Evolutionary conservation across 53 echinoderm and acorn worm genomes (phyloP).

Genomic region (Apostichopus leukothele): DNA sequence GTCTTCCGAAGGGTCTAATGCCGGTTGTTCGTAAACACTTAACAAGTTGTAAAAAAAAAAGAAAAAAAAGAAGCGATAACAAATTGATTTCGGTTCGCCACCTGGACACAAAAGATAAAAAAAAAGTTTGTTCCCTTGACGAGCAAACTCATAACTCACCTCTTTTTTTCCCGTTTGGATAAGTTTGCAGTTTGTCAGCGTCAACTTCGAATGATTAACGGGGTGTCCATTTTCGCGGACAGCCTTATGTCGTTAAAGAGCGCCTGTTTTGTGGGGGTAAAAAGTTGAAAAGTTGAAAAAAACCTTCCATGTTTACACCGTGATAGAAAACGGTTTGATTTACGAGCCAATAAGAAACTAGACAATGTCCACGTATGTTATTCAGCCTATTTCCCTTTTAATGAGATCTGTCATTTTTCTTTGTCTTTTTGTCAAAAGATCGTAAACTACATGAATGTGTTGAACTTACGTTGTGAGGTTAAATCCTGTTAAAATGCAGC

Average conservation of each 20-base stretch:
- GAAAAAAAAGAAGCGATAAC: neutral
- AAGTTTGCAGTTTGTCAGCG: neutral
- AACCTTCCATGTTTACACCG: too few species aligned
- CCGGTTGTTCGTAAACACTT: neutral
- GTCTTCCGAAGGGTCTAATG: neutral
- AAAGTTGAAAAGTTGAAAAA: too few species aligned
- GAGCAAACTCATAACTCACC: neutral
- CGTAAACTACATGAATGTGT: too few species aligned
- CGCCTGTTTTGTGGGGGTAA: neutral
- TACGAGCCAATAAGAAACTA: too few species aligned
- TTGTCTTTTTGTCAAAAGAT: too few species aligned
- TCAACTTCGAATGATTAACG: neutral
- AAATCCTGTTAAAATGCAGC: too few species aligned
- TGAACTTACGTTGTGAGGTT: too few species aligned
- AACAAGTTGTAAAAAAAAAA: neutral
- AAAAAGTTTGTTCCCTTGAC: neutral
- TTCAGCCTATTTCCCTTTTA: too few species aligned
- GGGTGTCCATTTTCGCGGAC: neutral
- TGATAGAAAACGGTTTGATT: too few species aligned
- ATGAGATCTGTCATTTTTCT: too few species aligned
- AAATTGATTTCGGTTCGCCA: neutral
- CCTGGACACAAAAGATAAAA: neutral
- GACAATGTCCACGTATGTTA: too few species aligned
- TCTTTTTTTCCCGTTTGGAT: neutral
- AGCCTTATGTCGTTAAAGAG: neutral